These are phyloP conservation scores for Rhea americana DNA, from an alignment of 2,113 vertebrate species.

Conservation along the genomic window DNA sequence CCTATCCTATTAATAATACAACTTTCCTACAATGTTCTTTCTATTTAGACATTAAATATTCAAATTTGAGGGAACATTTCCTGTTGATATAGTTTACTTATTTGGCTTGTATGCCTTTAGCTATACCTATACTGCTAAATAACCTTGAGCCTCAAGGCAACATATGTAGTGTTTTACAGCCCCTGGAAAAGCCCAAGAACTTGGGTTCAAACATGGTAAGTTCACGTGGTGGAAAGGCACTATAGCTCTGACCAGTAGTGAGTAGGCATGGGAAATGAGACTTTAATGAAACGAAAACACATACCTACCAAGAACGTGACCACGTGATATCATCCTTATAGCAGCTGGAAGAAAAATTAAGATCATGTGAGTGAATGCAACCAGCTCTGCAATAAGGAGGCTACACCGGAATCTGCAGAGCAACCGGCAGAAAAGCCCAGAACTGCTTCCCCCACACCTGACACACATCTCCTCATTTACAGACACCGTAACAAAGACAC, in stretches of 20 bases:
- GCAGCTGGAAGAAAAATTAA: neutral
- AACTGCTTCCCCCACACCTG: neutral
- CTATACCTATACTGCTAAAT: neutral
- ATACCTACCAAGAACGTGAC: neutral
- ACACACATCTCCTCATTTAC: constrained; percentile 7
- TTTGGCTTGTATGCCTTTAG: neutral
- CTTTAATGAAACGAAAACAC: neutral
- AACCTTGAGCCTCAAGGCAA: neutral
- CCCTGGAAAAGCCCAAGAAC: neutral
- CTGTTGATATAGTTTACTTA: neutral
- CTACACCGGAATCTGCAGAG: neutral
- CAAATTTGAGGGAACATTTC: neutral
- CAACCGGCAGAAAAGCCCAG: neutral
- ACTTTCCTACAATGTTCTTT: neutral
- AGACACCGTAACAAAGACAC: constrained; percentile 1
- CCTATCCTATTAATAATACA: neutral
- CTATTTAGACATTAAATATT: neutral
- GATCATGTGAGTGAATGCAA: neutral
- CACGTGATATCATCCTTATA: neutral
- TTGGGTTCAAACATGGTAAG: neutral
- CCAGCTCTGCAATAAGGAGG: neutral
- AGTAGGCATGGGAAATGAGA: neutral
- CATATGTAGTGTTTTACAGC: neutral
- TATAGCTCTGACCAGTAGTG: neutral
- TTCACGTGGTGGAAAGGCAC: neutral